Evolutionary conservation across 2,888 invertebrate species (phyloP).

Genomic region (Colletes collaris): DNA sequence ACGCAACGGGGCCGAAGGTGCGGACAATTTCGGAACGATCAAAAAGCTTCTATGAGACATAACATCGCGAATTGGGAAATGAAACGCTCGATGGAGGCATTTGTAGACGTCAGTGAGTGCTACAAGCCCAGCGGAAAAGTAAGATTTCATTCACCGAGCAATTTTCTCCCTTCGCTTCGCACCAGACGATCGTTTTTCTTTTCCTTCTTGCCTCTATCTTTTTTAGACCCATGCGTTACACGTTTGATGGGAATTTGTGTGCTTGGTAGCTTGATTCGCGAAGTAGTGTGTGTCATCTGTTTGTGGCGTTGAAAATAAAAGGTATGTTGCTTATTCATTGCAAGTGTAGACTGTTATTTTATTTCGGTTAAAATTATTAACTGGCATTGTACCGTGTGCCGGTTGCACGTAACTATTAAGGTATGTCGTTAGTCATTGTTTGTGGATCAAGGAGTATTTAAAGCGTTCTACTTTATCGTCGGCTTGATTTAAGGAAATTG

Average conservation of each 20-base stretch:
- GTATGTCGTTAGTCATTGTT: constrained; percentile 41
- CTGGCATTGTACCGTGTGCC: constrained; percentile 3
- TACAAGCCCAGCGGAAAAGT: constrained; percentile 83
- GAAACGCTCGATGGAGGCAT: constrained; percentile 66
- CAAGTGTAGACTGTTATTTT: not conserved
- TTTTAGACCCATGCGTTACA: constrained; percentile 6
- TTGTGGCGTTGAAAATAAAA: no score
- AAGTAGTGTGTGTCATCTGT: no score
- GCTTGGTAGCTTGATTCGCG: constrained; percentile 1
- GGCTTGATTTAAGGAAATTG: constrained; percentile 54
- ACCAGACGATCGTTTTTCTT: not conserved
- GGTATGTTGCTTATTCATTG: no score
- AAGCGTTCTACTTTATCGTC: constrained; percentile 40
- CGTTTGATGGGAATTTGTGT: not conserved
- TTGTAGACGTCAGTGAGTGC: constrained; percentile 82
- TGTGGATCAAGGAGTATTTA: constrained; percentile 48
- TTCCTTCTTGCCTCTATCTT: not conserved
- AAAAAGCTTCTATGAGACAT: constrained; percentile 64
- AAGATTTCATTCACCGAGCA: constrained; percentile 59
- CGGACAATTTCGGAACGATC: constrained; percentile 2
- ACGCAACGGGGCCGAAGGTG: constrained; percentile 6
- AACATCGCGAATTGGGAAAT: constrained; percentile 65
- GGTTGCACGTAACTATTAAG: constrained; percentile 19
- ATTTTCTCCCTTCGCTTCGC: not conserved
- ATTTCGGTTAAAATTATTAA: constrained; percentile 6